Base-by-base conservation (phyloP, 2,888 invertebrate genomes). In the Spisula subtruncata region DNA sequence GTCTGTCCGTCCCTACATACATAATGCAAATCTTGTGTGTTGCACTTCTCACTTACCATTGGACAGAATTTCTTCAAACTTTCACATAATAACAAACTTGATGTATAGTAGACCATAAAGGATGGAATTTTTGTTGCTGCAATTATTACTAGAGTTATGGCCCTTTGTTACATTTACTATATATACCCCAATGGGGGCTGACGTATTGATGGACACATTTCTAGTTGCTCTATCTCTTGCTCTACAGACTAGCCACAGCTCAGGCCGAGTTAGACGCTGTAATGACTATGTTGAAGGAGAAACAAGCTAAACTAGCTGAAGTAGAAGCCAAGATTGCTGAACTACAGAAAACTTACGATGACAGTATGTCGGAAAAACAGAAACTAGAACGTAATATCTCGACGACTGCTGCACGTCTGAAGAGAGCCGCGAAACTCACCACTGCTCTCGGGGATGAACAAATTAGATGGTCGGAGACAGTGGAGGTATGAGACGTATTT, bases 381-480 rank as follows among this genome's bases (percentile, higher is more conserved):
- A 97, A 98, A 54, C 97, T 98, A 80, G 98, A 98, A 96, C 97
- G 97, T 20, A 98, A 98, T 54, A 98, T 99, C 90, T 98, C 98
- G 93, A 96, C 98, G 81, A 98, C 98, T 0, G 98, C 98, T 12
- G 98, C 98, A 0, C 97, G 99, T 81, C 97, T 99, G 29, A 98
- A 98, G 91, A 97, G 99, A 88, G 98, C 99, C 0, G 98, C 98
- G 0, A 98, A 98, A 92, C 97, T 99, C 20, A 99, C 98, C 14
- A 98, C 98, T 51, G 99, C 99, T 0, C 97, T 99, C 14, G 98
- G 98, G 0, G 98, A 99, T 95, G 99, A 99, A 96, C 98, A 98
- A 97, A 97, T 98, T 1, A 97, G 98, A 86, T 99, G 99, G 99
- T 98, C 98, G 93, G 97, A 98, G 83, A 97, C 97, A 82, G 98